Conservation (phyloP, 2,888 invertebrate species). For the Heliconius ismenius region DNA sequence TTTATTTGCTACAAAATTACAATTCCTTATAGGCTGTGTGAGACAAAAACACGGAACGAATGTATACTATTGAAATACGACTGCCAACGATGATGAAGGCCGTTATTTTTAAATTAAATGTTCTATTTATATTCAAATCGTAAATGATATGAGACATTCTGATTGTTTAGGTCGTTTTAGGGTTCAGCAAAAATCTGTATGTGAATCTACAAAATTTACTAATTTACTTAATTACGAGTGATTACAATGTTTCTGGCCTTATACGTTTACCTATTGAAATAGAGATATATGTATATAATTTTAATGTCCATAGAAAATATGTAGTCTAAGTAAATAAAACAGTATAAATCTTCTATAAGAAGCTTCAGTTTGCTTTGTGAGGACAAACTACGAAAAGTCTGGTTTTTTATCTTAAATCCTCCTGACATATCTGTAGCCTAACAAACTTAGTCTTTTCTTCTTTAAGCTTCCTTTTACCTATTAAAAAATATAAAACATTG, state of each 20-base stretch:
- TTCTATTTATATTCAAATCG: conserved; percentile 52
- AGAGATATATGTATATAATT: not conserved
- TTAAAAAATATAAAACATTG: not conserved
- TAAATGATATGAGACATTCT: conserved; percentile 47
- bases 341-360: not conserved
- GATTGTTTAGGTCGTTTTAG: conserved; percentile 31
- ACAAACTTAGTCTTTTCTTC: not conserved
- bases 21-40: conserved; percentile 63
- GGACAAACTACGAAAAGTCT: not conserved
- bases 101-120: conserved; percentile 71
- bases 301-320: not conserved
- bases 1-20: conserved; percentile 70
- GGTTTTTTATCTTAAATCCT: not conserved
- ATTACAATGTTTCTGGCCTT: not conserved
- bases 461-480: not conserved
- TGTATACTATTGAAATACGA: conserved; percentile 60
- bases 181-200: conserved; percentile 3
- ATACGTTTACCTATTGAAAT: no score
- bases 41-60: conserved; percentile 73
- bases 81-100: conserved; percentile 67
- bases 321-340: not conserved
- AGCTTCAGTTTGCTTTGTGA: not conserved
- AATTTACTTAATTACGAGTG: not conserved
- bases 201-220: not conserved
- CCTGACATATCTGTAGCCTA: not conserved